phyloP scores from a whole-genome alignment of 2,888 invertebrate genomes.

The Lithophane socia region DNA sequence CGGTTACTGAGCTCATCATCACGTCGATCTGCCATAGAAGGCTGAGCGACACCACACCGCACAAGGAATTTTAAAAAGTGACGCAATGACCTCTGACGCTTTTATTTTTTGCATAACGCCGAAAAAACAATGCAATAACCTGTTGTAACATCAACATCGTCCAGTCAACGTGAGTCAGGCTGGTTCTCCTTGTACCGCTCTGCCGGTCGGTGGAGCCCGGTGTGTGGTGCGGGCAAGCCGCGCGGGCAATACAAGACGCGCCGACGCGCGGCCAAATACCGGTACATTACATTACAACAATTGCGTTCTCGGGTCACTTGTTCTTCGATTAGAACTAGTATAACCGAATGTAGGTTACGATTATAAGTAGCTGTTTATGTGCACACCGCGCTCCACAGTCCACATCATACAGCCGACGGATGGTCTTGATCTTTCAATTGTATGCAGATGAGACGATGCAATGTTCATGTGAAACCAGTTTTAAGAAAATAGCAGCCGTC shows the following conservation, averaged over 20 bases:
- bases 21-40: constrained; percentile 70
- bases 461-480: constrained; percentile 59
- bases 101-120: constrained; percentile 78
- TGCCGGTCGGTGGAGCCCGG: constrained; percentile 25
- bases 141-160: constrained; percentile 73
- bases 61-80: constrained; percentile 81
- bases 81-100: constrained; percentile 81
- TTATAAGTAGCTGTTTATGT: constrained; percentile 47
- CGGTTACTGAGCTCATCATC: constrained; percentile 51
- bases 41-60: constrained; percentile 67
- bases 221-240: constrained; percentile 16
- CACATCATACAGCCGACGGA: constrained; percentile 26
- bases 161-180: constrained; percentile 72
- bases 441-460: constrained; percentile 64
- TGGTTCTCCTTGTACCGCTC: constrained; percentile 69
- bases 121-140: constrained; percentile 80
- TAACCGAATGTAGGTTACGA: constrained; percentile 66
- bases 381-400: constrained; percentile 20
- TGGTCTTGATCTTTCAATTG: constrained; percentile 68
- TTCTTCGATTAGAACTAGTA: constrained; percentile 60
- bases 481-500: constrained; percentile 50
- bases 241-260: constrained; percentile 12
- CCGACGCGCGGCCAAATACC: constrained; percentile 36
- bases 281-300: constrained; percentile 56
- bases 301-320: constrained; percentile 63